Evolutionary conservation across 2,888 invertebrate genomes (phyloP), one percentile per base, ranked within the genome.

Genomic region (Trichopoda pennipes): DNA sequence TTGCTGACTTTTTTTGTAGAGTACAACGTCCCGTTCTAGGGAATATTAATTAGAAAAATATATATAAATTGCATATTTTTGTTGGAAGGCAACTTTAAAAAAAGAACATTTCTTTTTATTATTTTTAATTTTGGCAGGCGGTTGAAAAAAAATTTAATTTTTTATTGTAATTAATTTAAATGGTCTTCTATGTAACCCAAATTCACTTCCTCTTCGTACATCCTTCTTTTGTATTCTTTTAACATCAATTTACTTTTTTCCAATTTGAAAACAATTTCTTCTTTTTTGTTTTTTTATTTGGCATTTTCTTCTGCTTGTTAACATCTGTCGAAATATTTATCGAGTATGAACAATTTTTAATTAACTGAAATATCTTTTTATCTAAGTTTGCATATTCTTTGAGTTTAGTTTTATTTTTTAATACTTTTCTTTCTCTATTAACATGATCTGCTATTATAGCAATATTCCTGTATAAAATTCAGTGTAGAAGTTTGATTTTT

Each of bases 281-380:
- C n/a, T n/a, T 21, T 16, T 53, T 53, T 10, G 1, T 8, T 47
- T 12, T 74, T 64, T 42, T 47, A 9, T 44, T 35, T 58, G 47
- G 1, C 58, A 58, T 69, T 70, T 77, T 49, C 68, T 72, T 49
- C 9, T 56, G 23, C 66, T 66, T 47, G 61, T 70, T 73, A 77
- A 77, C 83, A 83, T 68, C 83, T 83, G 80, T 70, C 55, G 58
- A 77, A 80, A 83, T 83, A 80, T 83, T 80, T 80, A 80, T 70
- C 73, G 69, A 64, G 73, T 83, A 73, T 74, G 72, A 80, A 83
- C 58, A 47, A 64, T 69, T 83, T 83, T 83, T 77, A 80, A 82
- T 82, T 77, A 83, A 83, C 83, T 80, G 70, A 77, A 83, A 83
- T 68, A 77, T 74, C 53, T 66, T 73, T 60, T 16, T 75, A n/a